Conservation (phyloP, 2,888 invertebrate species). For the Hedya salicella region DNA sequence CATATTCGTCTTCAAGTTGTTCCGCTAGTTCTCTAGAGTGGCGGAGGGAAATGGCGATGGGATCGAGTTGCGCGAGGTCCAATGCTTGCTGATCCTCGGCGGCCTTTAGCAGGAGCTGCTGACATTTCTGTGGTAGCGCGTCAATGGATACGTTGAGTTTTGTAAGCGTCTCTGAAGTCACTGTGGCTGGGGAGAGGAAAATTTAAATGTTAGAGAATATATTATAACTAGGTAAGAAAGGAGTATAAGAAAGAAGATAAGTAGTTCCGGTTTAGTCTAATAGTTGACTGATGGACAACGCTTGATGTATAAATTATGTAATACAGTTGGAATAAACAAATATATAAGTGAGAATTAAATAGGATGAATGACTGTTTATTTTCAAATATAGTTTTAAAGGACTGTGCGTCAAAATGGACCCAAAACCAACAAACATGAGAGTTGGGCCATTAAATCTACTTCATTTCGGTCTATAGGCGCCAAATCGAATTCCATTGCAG, state of each 20-base stretch:
- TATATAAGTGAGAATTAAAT: too few species aligned
- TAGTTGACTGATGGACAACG: too few species aligned
- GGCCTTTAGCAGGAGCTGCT: slow-evolving; percentile 59
- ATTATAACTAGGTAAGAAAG: not conserved
- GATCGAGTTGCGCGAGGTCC: slow-evolving; percentile 62
- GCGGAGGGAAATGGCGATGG: slow-evolving; percentile 62
- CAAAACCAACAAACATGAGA: too few species aligned
- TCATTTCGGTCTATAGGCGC: too few species aligned
- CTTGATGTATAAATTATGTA: too few species aligned
- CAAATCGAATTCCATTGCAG: too few species aligned
- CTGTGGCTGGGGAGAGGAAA: slow-evolving; percentile 61
- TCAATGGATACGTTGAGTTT: slow-evolving; percentile 68
- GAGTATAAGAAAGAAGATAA: not conserved
- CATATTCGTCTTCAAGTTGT: slow-evolving; percentile 69
- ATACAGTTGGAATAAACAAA: too few species aligned
- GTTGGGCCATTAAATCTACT: too few species aligned
- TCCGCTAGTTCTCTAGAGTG: slow-evolving; percentile 59
- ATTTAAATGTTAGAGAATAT: not conserved
- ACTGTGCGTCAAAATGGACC: too few species aligned
- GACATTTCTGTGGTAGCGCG: slow-evolving; percentile 67
- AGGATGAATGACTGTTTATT: too few species aligned
- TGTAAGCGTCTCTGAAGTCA: slow-evolving; percentile 63
- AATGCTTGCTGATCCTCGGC: slow-evolving; percentile 56
- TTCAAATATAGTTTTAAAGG: too few species aligned
- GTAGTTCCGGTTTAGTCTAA: too few species aligned